Evolutionary conservation across 2,113 vertebrate species (phyloP).

Genomic region (Pica pica): DNA sequence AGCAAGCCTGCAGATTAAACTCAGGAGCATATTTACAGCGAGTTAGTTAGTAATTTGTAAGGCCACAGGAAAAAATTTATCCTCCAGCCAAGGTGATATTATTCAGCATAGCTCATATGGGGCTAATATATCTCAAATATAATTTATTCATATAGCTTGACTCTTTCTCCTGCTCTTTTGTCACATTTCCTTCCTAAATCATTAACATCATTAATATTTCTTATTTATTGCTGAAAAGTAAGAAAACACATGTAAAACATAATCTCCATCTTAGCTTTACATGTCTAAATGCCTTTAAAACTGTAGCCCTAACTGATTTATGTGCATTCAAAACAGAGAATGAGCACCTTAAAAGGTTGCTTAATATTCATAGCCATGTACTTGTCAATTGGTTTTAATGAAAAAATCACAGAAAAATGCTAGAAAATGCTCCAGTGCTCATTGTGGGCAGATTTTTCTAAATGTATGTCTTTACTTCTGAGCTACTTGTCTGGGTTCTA

Average conservation of each 20-base stretch:
- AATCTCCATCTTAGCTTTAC: not conserved
- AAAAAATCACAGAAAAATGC: not conserved
- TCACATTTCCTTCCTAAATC: not conserved
- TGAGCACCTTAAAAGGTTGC: not conserved
- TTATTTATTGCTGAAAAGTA: slow-evolving; percentile 5
- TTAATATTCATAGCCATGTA: not conserved
- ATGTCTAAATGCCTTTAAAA: not conserved
- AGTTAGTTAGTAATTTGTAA: not conserved
- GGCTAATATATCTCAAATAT: not conserved
- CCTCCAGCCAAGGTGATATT: not conserved
- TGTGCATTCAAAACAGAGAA: not conserved
- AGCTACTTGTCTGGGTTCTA: not conserved
- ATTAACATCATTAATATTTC: not conserved
- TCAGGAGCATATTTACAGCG: not conserved
- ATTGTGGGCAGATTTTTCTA: not conserved
- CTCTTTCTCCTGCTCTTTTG: not conserved
- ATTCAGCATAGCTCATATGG: not conserved
- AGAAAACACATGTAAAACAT: not conserved
- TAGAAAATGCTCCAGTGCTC: not conserved
- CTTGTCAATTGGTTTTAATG: not conserved
- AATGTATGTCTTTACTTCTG: not conserved
- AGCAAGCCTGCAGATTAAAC: not conserved
- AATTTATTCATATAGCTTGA: not conserved
- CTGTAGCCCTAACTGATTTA: not conserved
- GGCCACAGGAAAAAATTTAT: not conserved